Evolutionary conservation across 1,140 invertebrate species (phyloP).

Genomic region (Zaprionus ghesquierei): DNA sequence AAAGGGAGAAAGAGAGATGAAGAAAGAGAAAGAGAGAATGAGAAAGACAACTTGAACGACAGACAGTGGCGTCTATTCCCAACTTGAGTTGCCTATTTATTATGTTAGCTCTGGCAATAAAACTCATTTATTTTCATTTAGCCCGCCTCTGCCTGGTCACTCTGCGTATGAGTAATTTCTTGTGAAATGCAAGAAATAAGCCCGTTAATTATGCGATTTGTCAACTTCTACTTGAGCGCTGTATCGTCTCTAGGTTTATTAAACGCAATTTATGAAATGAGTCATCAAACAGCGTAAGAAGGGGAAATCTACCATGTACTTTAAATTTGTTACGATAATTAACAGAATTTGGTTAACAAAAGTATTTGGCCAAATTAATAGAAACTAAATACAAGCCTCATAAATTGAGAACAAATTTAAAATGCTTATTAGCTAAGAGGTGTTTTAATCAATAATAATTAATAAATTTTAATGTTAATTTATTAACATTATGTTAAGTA

Average conservation of each 20-base stretch:
- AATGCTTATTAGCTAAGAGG: too few relatives aligned
- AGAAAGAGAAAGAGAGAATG: neutral
- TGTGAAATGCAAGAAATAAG: conserved; percentile 55
- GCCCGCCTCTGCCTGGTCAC: conserved; percentile 42
- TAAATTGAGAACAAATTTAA: too few relatives aligned
- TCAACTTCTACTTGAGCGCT: conserved; percentile 46
- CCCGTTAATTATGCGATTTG: conserved; percentile 71
- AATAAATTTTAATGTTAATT: too few relatives aligned
- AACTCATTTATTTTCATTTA: conserved; percentile 72
- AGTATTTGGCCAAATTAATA: too few relatives aligned
- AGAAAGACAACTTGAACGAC: conserved; percentile 8
- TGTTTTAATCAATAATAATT: too few relatives aligned
- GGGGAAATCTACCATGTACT: too few relatives aligned
- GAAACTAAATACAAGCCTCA: too few relatives aligned
- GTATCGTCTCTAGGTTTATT: conserved; percentile 23
- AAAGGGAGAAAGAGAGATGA: neutral
- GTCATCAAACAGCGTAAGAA: neutral
- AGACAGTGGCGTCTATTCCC: conserved; percentile 15
- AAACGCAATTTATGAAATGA: conserved; percentile 17
- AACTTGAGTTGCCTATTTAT: conserved; percentile 60
- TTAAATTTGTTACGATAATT: neutral
- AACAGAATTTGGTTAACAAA: neutral
- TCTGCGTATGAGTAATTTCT: conserved; percentile 45
- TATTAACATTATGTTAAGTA: too few relatives aligned
- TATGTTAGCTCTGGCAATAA: conserved; percentile 37